phyloP scores from a whole-genome alignment of 2,113 vertebrate species.

The Podiceps cristatus region DNA sequence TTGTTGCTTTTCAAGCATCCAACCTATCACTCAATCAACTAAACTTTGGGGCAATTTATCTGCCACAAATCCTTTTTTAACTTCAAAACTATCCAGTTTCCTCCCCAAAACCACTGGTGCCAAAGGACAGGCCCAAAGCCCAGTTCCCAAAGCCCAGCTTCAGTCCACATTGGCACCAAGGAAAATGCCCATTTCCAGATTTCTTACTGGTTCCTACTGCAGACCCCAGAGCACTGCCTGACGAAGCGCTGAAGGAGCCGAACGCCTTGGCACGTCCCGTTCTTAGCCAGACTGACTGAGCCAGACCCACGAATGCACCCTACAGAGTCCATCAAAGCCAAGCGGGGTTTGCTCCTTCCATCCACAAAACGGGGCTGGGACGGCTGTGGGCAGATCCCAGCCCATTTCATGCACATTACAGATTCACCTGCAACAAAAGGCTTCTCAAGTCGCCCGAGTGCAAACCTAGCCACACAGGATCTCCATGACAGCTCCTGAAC shows the following conservation, averaged over 20 bases:
- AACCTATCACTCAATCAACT: background rate
- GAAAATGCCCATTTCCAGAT: background rate
- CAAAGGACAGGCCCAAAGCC: background rate
- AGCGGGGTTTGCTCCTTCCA: background rate
- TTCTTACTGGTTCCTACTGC: background rate
- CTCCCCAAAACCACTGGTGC: background rate
- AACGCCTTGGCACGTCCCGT: background rate
- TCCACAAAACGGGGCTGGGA: background rate
- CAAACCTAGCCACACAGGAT: background rate
- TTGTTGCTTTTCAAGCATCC: background rate
- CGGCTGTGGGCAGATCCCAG: background rate
- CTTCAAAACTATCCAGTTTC: background rate
- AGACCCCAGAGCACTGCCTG: background rate
- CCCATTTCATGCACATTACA: background rate
- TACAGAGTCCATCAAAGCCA: background rate
- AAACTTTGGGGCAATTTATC: background rate
- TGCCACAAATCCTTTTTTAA: background rate
- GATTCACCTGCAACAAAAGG: background rate
- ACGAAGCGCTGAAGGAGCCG: accelerated
- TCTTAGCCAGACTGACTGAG: background rate
- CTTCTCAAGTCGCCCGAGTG: background rate
- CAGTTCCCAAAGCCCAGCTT: background rate
- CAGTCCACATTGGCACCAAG: background rate
- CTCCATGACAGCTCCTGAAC: background rate
- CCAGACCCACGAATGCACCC: accelerated